phyloP scores from a whole-genome alignment of 64 coral and sea anemone genomes.

The Pocillopora verrucosa region DNA sequence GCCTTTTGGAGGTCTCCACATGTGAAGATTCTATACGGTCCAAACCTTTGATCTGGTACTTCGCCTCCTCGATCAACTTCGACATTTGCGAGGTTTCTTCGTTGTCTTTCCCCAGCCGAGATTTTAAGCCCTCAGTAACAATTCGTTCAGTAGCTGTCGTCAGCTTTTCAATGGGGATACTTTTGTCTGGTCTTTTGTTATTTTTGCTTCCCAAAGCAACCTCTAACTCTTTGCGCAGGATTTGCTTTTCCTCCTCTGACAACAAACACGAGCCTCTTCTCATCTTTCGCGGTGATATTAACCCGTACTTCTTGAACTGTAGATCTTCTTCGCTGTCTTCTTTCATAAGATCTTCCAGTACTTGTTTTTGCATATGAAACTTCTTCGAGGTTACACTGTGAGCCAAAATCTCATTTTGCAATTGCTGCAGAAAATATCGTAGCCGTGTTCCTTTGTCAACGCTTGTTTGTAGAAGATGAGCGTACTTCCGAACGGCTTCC shows the following conservation, averaged over 20 bases:
- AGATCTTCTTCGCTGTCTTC: slow-evolving; percentile 16
- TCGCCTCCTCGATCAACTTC: slow-evolving; percentile 51
- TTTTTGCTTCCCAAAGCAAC: neutral
- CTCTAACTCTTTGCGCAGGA: slow-evolving; percentile 14
- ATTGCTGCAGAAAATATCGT: slow-evolving; percentile 47
- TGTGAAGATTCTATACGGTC: slow-evolving; percentile 18
- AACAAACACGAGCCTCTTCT: neutral
- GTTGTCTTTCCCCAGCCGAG: neutral
- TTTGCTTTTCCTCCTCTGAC: slow-evolving; percentile 29
- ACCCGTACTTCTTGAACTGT: neutral
- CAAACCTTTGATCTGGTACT: slow-evolving; percentile 46
- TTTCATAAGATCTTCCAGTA: slow-evolving; percentile 15
- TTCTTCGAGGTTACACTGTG: slow-evolving; percentile 26
- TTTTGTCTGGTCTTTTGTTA: neutral
- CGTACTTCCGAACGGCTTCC: slow-evolving; percentile 11
- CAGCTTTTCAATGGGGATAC: neutral
- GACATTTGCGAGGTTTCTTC: slow-evolving; percentile 9
- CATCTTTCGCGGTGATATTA: neutral
- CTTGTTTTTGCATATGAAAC: slow-evolving; percentile 36
- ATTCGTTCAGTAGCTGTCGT: slow-evolving; percentile 19
- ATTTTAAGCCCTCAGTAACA: slow-evolving; percentile 32
- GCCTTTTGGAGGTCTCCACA: neutral
- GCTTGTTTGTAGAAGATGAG: slow-evolving; percentile 36
- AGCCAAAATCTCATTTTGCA: slow-evolving; percentile 49
- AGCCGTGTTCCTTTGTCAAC: slow-evolving; percentile 52